phyloP scores from a whole-genome alignment of 2,113 vertebrate genomes.

The Megaceryle maxima region DNA sequence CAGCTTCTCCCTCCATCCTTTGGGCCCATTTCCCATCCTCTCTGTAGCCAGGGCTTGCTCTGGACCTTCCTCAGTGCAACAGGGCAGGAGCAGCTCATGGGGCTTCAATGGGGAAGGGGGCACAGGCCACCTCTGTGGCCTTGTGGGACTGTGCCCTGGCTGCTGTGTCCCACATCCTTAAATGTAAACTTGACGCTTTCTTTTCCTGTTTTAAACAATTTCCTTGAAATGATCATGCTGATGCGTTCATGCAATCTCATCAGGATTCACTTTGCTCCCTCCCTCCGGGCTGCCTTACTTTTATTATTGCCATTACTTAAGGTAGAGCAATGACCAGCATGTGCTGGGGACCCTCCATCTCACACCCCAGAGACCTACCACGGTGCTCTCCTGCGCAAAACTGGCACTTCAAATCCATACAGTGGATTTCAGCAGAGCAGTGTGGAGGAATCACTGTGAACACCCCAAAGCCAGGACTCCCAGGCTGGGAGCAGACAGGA shows the following conservation, averaged over 20 bases:
- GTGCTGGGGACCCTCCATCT: fast-evolving
- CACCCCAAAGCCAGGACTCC: fast-evolving
- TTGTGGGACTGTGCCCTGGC: background rate
- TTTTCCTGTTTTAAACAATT: background rate
- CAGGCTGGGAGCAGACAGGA: background rate
- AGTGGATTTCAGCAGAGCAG: too few species aligned
- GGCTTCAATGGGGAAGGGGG: background rate
- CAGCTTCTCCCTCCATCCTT: background rate
- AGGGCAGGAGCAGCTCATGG: background rate
- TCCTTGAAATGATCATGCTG: background rate
- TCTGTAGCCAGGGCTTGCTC: background rate
- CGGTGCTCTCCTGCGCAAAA: background rate
- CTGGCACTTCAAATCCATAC: background rate
- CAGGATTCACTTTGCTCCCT: background rate
- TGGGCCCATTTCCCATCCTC: background rate
- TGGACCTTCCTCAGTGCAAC: background rate
- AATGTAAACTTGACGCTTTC: background rate
- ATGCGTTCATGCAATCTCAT: background rate
- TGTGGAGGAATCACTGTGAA: background rate
- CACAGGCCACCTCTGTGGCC: background rate
- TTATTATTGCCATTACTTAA: constrained; percentile 5
- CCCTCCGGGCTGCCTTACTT: background rate
- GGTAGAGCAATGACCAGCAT: background rate
- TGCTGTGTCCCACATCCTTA: background rate
- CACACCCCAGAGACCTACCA: background rate